Evolutionary conservation across 2,113 vertebrate species (phyloP), one percentile per base, ranked within the genome.

Genomic region (Ptilorrhoa leucosticta): DNA sequence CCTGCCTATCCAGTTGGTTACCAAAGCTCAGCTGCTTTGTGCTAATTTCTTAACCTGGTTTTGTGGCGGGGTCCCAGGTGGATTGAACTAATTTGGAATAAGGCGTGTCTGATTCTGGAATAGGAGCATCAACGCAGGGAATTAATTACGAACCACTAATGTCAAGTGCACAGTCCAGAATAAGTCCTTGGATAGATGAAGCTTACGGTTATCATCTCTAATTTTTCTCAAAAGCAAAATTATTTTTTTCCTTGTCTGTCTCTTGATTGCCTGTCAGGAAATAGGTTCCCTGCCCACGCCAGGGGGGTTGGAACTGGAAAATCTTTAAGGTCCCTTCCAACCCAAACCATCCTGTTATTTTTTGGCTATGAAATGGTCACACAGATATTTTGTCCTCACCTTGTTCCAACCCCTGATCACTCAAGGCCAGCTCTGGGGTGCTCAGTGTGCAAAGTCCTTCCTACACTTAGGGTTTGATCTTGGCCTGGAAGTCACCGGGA

Each of bases 41-140:
- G 93, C 95, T 96, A 35, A 94, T 96, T 96, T 97, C 89, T 84
- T 95, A 96, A 94, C 96, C 94, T 96, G 95, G 89, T 96, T 95
- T 96, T 53, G 91, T 93, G 94, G 56, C 6, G 0, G 72, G 56
- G 51, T 92, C 96, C 60, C 86, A 0, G 10, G 87, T 89, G 95
- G 61, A 40, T 92, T 76, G 89, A 91, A n/a, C 94, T 94, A 94
- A 94, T 89, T 96, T 83, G 93, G 73, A 91, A 24, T 13, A 45
- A 95, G 87, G 87, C 4, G 8, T 75, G 90, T 91, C 89, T 83
- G 95, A 94, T 92, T 87, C 95, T 72, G 53, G 93, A 96, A 97
- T 42, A 96, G 75, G 95, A 96, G 91, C 96, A 96, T 57, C 93
- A 93, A 94, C 95, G 64, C 69, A 82, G 96, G 95, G 96, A 97